Evolutionary conservation across 2,888 invertebrate species (phyloP).

Genomic region (Chrysolina americana): DNA sequence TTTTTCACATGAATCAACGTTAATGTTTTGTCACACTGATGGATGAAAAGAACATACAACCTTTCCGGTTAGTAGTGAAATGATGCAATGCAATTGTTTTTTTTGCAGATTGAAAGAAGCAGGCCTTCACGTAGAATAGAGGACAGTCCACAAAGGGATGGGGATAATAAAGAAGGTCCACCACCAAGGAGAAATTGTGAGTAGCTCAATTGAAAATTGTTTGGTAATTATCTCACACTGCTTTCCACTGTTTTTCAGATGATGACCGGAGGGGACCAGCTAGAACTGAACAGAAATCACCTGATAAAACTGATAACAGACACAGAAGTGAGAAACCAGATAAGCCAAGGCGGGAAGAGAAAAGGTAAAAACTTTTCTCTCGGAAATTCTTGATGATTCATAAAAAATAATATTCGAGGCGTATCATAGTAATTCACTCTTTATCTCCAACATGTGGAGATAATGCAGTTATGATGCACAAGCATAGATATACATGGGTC

Average conservation of each 20-base stretch:
- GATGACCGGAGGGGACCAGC: slow-evolving; percentile 52
- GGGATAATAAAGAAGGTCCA: slow-evolving; percentile 35
- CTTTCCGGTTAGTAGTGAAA: too few relatives aligned
- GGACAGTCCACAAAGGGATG: slow-evolving; percentile 43
- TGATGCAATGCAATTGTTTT: background rate
- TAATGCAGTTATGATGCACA: too few relatives aligned
- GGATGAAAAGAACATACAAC: too few relatives aligned
- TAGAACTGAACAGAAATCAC: slow-evolving; percentile 51
- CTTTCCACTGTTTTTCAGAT: slow-evolving; percentile 43
- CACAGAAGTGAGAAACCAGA: slow-evolving; percentile 53
- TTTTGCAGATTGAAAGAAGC: slow-evolving; percentile 52
- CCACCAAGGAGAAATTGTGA: slow-evolving; percentile 50
- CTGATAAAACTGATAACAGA: slow-evolving; percentile 49
- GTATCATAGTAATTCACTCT: too few relatives aligned
- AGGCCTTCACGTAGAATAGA: slow-evolving; percentile 45
- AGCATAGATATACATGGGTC: too few relatives aligned
- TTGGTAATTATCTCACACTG: background rate
- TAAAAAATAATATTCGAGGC: too few relatives aligned
- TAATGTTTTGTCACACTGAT: too few relatives aligned
- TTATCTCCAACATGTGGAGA: too few relatives aligned
- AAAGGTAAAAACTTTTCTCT: slow-evolving; percentile 50
- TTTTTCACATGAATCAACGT: too few relatives aligned
- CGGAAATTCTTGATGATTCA: background rate
- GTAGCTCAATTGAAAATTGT: slow-evolving; percentile 15
- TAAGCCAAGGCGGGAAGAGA: slow-evolving; percentile 56